phyloP scores from a whole-genome alignment of 2,113 vertebrate species.

The Barbus barbus region DNA sequence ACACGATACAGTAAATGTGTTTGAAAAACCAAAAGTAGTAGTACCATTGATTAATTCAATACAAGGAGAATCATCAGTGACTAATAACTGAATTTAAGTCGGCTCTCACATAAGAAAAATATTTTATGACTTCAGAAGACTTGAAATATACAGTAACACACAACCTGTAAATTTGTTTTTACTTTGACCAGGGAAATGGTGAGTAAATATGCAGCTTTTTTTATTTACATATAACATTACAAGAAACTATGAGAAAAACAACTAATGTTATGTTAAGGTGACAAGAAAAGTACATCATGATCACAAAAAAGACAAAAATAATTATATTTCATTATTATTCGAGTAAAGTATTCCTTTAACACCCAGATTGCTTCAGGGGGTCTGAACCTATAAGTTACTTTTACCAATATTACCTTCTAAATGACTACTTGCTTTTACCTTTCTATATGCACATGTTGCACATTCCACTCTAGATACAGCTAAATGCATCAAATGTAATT shows the following conservation, averaged over 20 bases:
- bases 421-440: background rate
- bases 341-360: background rate
- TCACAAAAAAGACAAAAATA: background rate
- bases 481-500: background rate
- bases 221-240: background rate
- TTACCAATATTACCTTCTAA: background rate
- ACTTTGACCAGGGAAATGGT: background rate
- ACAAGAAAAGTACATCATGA: background rate
- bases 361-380: background rate
- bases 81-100: no score
- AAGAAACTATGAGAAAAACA: background rate
- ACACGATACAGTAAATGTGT: no score
- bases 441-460: background rate
- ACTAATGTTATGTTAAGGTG: background rate
- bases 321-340: no score
- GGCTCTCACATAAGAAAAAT: no score
- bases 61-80: no score
- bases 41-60: no score
- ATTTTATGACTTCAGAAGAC: no score
- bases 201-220: background rate
- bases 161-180: no score
- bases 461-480: background rate
- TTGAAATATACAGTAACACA: no score
- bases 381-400: background rate
- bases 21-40: no score